Conservation (phyloP, 2,888 invertebrate species). For the Drosophila borborema region DNA sequence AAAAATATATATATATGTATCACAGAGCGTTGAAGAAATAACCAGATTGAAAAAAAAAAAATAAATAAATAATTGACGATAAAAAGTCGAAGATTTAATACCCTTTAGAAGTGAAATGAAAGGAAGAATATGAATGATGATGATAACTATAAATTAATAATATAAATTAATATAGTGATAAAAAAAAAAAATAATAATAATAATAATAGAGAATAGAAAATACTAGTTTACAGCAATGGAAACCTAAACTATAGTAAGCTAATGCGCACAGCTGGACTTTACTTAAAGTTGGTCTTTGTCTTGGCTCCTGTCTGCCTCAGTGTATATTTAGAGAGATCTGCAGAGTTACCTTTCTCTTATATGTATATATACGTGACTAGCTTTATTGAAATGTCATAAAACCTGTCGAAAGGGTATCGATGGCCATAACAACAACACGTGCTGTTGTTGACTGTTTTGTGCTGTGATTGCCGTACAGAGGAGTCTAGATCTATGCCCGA, state of each 20-base stretch:
- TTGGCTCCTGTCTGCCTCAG: neutral
- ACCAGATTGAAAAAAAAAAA: conserved; percentile 35
- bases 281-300: neutral
- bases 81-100: conserved; percentile 27
- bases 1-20: neutral
- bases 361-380: neutral
- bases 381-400: conserved; percentile 34
- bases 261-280: neutral
- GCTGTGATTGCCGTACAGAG: conserved; percentile 71
- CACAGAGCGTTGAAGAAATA: conserved; percentile 26
- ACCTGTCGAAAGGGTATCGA: conserved; percentile 44
- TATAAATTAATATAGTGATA: too few relatives aligned
- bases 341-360: too few relatives aligned
- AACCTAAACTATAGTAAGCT: neutral
- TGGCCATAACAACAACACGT: conserved; percentile 54
- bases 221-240: neutral
- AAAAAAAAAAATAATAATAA: too few relatives aligned
- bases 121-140: too few relatives aligned
- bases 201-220: too few relatives aligned
- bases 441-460: conserved; percentile 69
- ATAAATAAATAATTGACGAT: neutral
- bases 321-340: neutral
- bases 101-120: conserved; percentile 12
- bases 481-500: conserved; percentile 57
- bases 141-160: too few relatives aligned